Percentiles rank a stretch among this genome's conserved stretches.
phyloP scores from a whole-genome alignment of 1,140 invertebrate genomes.

The Camponotus floridanus region DNA sequence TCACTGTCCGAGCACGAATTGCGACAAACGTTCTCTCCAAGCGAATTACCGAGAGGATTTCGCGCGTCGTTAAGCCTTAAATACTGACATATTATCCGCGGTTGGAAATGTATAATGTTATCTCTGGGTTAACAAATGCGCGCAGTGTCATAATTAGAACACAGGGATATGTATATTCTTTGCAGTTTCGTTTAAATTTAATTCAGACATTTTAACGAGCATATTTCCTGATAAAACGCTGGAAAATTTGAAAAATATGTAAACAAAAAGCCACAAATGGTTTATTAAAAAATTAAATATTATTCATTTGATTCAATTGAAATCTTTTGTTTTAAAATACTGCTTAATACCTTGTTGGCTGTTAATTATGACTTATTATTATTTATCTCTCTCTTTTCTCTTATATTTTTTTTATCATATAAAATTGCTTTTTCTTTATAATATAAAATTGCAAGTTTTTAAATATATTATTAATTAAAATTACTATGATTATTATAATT shows the following conservation, averaged over 20 bases:
- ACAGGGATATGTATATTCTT: not conserved
- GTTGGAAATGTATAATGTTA: conserved; percentile 42
- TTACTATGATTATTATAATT: not conserved
- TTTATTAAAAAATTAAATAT: not conserved
- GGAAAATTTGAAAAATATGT: not conserved
- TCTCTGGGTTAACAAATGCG: conserved; percentile 29
- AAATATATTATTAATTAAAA: not conserved
- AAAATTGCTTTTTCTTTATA: not conserved
- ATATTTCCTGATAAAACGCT: not conserved
- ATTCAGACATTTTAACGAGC: conserved; percentile 11
- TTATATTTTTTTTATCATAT: not conserved
- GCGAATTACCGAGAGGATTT: conserved; percentile 40
- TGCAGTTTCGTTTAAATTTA: conserved; percentile 36
- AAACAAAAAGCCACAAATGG: not conserved
- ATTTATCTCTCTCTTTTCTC: not conserved
- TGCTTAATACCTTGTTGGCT: not conserved
- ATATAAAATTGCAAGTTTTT: not conserved
- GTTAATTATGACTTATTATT: not conserved
- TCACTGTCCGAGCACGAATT: conserved; percentile 45
- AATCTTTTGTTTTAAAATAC: not conserved
- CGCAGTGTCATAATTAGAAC: conserved; percentile 30
- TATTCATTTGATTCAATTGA: not conserved
- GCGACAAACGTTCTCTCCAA: conserved; percentile 25
- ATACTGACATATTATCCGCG: conserved; percentile 28
- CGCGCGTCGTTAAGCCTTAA: conserved; percentile 55